Conservation (phyloP, 2,888 invertebrate genomes). For the Dolichopus griseipennis region DNA sequence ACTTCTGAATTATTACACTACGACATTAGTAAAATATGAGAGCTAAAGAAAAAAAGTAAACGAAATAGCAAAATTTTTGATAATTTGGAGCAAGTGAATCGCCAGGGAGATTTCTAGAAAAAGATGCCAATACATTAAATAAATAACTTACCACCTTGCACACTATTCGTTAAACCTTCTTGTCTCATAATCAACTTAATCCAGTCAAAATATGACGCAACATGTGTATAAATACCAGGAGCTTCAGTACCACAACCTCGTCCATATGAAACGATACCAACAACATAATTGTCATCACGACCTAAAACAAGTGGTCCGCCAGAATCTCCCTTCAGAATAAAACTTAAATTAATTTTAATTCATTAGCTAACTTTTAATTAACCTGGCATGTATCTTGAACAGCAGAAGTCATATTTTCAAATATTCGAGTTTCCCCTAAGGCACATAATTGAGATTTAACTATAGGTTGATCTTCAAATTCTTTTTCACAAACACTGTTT, state of each 20-base stretch:
- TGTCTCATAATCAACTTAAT: constrained; percentile 25
- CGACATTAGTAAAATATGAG: too few relatives aligned
- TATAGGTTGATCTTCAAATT: background rate
- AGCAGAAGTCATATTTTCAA: background rate
- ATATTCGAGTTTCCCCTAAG: background rate
- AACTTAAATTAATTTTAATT: too few relatives aligned
- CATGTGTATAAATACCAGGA: constrained; percentile 13
- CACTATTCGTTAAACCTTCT: background rate
- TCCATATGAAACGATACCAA: constrained; percentile 15
- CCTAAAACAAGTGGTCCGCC: background rate
- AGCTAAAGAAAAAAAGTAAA: too few relatives aligned
- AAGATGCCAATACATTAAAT: too few relatives aligned
- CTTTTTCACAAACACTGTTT: background rate
- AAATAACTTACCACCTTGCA: too few relatives aligned
- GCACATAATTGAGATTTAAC: background rate
- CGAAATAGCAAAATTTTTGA: too few relatives aligned
- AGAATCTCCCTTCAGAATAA: too few relatives aligned
- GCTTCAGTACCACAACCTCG: background rate
- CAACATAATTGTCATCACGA: background rate
- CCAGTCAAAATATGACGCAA: constrained; percentile 18
- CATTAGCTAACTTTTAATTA: too few relatives aligned
- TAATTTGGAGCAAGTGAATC: too few relatives aligned
- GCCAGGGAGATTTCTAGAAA: too few relatives aligned
- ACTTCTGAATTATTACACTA: too few relatives aligned
- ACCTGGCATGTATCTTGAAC: background rate